Base-by-base conservation (phyloP, 2,113 vertebrate genomes). In the Corydoras sp. region DNA sequence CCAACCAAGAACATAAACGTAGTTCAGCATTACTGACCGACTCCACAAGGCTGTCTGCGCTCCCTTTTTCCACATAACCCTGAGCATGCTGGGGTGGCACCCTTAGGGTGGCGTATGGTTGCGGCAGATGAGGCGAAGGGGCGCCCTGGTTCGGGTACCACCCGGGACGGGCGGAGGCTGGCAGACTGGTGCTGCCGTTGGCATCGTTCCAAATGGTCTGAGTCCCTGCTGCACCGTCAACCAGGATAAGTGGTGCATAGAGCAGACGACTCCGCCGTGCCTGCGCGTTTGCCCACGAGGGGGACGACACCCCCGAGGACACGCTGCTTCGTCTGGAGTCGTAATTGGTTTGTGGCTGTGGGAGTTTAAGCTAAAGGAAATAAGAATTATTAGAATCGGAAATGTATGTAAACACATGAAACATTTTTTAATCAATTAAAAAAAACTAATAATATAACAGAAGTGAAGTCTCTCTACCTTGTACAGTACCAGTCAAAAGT, bases 11-110 rank as follows among this genome's bases (percentile, higher is more conserved):
- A n/a, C 14, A 18, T 49, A 29, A 54, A 54, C 31, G 13, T 15
- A 12, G 11, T 43, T 13, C 2, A 58, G 13, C 9, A 12, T 12
- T 10, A 79, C 91, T 92, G 77, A 96, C 94, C 71, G 94, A 93
- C 53, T 96, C 94, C 81, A 96, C 94, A 72, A 97, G 87, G 72
- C 93, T 94, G 85, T 96, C 93, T 0, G 93, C 94, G 0, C 92
- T 95, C 50, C 93, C 93, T 60, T 92, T 93, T 65, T 90, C 85
- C 0, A 77, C 69, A 58, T 87, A 88, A 50, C 82, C 83, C 3
- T 87, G 65, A 10, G 81, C 80, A 11, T 86, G 89, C 64, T 89
- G 89, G 10, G 89, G 81, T 24, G 93, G 92, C 14, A 93, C 83
- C 18, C 83, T 80, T 10, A 95, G 92, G 30, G 90, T 92, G 73